Evolutionary conservation across 2,888 invertebrate species (phyloP).

Genomic region (Endomychus coccineus): DNA sequence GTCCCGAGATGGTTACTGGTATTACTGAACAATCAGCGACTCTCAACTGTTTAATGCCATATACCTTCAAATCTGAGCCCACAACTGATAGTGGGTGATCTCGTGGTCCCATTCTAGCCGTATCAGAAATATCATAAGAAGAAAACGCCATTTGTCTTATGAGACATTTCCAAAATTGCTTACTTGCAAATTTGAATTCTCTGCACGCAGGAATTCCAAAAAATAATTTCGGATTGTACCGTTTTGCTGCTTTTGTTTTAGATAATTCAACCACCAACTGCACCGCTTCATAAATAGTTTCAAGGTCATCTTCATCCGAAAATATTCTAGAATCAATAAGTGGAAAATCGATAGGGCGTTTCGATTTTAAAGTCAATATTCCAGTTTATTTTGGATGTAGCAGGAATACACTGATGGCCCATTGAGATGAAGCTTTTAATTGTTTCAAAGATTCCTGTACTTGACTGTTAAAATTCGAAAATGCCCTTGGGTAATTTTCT

Average conservation of each 20-base stretch:
- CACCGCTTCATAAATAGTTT: conserved; percentile 49
- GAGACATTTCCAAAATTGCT: conserved; percentile 45
- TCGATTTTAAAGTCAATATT: conserved; percentile 27
- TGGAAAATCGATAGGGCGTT: conserved; percentile 30
- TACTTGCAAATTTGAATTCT: conserved; percentile 35
- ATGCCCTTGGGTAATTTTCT: too few species aligned
- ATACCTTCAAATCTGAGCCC: conserved; percentile 51
- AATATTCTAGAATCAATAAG: conserved; percentile 28
- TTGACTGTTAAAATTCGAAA: too few species aligned
- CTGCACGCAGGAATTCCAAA: conserved; percentile 45
- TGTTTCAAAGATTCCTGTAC: too few species aligned
- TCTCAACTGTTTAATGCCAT: conserved; percentile 50
- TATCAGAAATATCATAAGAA: conserved; percentile 47
- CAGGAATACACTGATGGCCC: conserved; percentile 18
- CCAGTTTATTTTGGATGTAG: conserved; percentile 31
- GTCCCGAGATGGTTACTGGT: conserved; percentile 49
- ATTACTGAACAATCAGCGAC: conserved; percentile 60
- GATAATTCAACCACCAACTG: conserved; percentile 30
- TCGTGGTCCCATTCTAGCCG: conserved; percentile 49
- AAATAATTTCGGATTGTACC: conserved; percentile 46
- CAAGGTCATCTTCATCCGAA: conserved; percentile 48
- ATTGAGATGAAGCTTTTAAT: too few species aligned
- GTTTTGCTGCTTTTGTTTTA: conserved; percentile 52
- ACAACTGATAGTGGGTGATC: conserved; percentile 46
- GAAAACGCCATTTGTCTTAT: conserved; percentile 42